A percentile compares a stretch with the other conserved stretches of the same genome.
phyloP scores from a whole-genome alignment of 2,888 invertebrate genomes.

The Galerucella nymphaeae region DNA sequence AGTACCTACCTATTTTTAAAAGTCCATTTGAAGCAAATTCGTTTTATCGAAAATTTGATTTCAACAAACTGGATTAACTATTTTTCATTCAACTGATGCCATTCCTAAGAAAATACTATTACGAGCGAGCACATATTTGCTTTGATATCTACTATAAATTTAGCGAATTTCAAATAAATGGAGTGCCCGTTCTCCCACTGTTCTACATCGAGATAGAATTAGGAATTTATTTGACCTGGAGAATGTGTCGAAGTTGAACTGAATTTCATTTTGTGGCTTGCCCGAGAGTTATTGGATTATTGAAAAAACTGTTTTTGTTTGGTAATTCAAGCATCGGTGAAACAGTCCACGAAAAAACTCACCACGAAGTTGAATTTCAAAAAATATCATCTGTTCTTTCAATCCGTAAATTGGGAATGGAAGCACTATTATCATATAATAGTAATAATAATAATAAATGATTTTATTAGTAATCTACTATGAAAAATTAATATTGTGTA shows the following conservation, averaged over 20 bases:
- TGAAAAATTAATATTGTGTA: too few relatives aligned
- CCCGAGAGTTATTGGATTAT: neutral
- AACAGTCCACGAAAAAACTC: too few relatives aligned
- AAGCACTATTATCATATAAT: too few relatives aligned
- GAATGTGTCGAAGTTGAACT: neutral
- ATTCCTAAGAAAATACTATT: neutral
- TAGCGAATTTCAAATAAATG: conserved; percentile 1
- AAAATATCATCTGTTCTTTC: too few relatives aligned
- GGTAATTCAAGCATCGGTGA: too few relatives aligned
- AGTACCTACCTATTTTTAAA: too few relatives aligned
- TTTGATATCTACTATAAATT: neutral
- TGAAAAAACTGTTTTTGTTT: neutral
- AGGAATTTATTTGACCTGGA: neutral
- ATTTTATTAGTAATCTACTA: too few relatives aligned
- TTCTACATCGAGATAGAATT: neutral
- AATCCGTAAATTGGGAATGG: too few relatives aligned
- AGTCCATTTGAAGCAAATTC: too few relatives aligned
- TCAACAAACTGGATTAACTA: neutral
- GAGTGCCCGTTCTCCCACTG: neutral
- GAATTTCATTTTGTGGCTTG: neutral
- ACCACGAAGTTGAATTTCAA: too few relatives aligned
- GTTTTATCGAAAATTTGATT: neutral
- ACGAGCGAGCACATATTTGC: neutral
- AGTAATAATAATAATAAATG: too few relatives aligned
- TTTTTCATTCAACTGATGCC: neutral